These are phyloP conservation scores for Helarctos malayanus DNA, from an alignment of 2,797 vertebrate species.

Conservation along the genomic window DNA sequence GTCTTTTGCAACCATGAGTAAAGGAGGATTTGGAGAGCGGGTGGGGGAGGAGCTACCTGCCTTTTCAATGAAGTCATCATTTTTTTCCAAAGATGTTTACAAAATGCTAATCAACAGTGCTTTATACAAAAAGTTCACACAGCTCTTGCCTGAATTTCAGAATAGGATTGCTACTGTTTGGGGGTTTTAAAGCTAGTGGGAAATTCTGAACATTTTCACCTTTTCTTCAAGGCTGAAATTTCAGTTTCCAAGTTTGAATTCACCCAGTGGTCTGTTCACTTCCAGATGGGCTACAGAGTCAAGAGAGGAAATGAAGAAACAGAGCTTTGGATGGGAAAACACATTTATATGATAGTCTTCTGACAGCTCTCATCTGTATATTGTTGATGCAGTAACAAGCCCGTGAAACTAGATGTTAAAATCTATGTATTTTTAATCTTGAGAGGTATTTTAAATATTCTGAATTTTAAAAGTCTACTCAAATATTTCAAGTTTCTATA, in stretches of 20 bases:
- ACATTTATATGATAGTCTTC: background rate
- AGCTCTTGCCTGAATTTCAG: background rate
- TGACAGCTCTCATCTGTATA: constrained; percentile 11
- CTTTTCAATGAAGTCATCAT: background rate
- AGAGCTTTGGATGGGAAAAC: background rate
- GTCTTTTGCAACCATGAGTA: background rate
- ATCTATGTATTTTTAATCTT: background rate
- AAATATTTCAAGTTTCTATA: constrained; percentile 48
- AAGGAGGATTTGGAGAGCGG: background rate
- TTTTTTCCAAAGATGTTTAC: background rate
- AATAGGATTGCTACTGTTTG: background rate
- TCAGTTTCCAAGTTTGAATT: constrained; percentile 67
- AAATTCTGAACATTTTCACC: constrained; percentile 41
- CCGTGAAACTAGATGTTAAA: background rate
- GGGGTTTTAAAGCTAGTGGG: background rate
- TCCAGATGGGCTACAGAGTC: background rate
- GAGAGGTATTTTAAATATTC: constrained; percentile 45
- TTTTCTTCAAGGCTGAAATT: constrained; percentile 62
- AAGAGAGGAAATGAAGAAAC: constrained; percentile 34
- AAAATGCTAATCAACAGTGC: background rate
- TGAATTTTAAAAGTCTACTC: background rate
- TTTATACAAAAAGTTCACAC: background rate
- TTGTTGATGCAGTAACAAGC: background rate
- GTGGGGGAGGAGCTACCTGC: background rate
- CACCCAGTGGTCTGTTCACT: background rate